These are phyloP conservation scores for Oenanthe oenanthe DNA, from an alignment of 2,113 vertebrate species.

Conservation along the genomic window DNA sequence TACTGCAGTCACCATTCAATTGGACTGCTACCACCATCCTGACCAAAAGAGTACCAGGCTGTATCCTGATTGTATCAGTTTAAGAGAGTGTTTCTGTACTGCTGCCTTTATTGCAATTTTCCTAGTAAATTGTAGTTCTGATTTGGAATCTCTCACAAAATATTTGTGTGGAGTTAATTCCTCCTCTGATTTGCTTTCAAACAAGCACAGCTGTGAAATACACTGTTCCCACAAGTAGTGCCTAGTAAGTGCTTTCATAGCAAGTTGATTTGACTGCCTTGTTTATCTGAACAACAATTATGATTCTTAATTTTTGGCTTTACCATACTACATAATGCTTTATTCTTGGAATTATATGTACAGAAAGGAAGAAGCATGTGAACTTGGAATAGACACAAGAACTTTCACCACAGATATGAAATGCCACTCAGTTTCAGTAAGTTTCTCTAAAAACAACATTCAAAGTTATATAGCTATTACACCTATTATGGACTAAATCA, in stretches of 20 bases:
- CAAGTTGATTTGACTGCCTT: not conserved
- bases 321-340: not conserved
- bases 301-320: not conserved
- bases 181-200: not conserved
- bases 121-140: not conserved
- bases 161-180: not conserved
- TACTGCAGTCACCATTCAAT: not conserved
- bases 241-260: not conserved
- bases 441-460: not conserved
- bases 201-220: not conserved
- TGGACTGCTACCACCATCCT: not conserved
- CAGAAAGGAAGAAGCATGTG: not conserved
- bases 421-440: not conserved
- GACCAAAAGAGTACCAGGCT: not conserved
- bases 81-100: not conserved
- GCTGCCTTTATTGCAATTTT: not conserved
- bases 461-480: not conserved
- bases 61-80: not conserved
- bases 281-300: not conserved
- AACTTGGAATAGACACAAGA: not conserved
- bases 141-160: not conserved
- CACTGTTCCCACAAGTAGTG: not conserved
- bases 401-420: not conserved
- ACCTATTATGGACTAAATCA: not conserved
- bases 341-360: not conserved